Conservation (phyloP, 2,797 vertebrate species). For the Pantherophis alleghaniensis region DNA sequence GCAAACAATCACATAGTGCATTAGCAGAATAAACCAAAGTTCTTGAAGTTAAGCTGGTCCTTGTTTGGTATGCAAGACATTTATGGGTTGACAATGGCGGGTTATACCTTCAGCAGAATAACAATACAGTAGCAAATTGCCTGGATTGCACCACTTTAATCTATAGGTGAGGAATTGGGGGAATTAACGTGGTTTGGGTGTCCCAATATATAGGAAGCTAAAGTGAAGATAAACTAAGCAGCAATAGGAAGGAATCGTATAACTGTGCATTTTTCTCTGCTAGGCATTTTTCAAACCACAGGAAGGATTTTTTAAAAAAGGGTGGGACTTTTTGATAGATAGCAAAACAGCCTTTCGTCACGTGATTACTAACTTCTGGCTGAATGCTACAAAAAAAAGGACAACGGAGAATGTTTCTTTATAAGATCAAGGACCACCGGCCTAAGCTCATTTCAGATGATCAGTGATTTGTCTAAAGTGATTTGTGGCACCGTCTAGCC, state of each 20-base stretch:
- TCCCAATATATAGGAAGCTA: background rate
- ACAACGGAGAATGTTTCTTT: too few relatives aligned
- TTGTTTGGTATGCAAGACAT: background rate
- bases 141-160: background rate
- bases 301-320: background rate
- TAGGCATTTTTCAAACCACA: background rate
- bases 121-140: background rate
- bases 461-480: background rate
- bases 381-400: background rate
- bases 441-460: background rate
- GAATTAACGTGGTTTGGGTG: background rate
- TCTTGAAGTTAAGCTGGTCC: background rate
- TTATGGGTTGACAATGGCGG: background rate
- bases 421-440: background rate
- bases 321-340: too few relatives aligned
- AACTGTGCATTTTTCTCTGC: background rate
- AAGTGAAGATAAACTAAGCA: background rate
- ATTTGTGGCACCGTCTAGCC: background rate
- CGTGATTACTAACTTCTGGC: background rate
- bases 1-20: background rate
- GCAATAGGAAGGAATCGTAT: background rate
- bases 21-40: background rate
- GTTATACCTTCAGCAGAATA: background rate
- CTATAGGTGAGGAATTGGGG: background rate
- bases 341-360: background rate